Conservation (phyloP, 2,797 vertebrate species). For the Mustela erminea region DNA sequence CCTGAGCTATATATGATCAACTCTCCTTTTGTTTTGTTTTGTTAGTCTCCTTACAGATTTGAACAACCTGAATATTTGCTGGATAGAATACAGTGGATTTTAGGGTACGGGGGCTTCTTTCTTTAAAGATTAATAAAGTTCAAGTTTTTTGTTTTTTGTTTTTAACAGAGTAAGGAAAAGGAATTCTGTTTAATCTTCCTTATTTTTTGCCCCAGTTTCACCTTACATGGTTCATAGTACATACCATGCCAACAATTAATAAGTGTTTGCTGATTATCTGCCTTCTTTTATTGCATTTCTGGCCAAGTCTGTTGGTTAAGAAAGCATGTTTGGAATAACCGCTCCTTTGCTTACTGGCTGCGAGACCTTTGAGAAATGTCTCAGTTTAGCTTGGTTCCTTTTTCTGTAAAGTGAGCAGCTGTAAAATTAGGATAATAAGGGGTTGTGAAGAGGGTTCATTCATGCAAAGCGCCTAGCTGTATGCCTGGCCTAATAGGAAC, state of each 20-base stretch:
- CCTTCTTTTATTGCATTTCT: background rate
- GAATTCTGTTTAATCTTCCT: constrained; percentile 21
- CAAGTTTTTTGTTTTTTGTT: background rate
- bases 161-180: background rate
- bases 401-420: background rate
- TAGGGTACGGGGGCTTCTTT: background rate
- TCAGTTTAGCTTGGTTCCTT: background rate
- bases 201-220: background rate
- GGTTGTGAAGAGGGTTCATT: background rate
- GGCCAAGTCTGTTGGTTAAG: background rate
- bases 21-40: constrained; percentile 13
- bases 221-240: background rate
- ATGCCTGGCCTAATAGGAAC: background rate
- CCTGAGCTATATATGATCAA: background rate
- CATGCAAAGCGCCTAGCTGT: background rate
- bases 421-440: background rate
- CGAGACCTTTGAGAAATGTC: background rate
- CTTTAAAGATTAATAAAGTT: constrained; percentile 48
- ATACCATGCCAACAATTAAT: background rate
- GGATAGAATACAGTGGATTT: background rate
- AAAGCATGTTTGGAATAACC: background rate
- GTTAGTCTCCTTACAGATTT: background rate
- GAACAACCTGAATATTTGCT: background rate
- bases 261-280: background rate
- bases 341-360: background rate